Conservation (phyloP, 2,888 invertebrate species). For the Ashinkailepas kermadecensis region DNA sequence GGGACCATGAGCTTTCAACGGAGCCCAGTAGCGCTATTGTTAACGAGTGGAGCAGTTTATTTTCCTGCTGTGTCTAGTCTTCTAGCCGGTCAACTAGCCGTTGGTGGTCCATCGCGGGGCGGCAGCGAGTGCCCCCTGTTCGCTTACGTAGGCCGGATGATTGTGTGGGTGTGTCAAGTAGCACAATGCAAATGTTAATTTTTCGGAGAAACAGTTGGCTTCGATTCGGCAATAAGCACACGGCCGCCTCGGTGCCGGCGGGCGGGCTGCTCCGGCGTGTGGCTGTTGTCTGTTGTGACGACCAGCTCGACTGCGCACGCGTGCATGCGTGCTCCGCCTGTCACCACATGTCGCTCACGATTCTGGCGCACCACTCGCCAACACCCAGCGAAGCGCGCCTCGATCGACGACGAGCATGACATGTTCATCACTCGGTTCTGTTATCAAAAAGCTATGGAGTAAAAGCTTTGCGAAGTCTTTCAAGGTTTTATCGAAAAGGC, state of each 20-base stretch:
- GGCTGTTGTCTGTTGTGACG: background rate
- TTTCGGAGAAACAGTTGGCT: background rate
- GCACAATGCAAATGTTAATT: background rate
- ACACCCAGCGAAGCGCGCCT: background rate
- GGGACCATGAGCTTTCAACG: conserved; percentile 12
- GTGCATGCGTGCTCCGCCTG: background rate
- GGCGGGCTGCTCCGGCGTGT: background rate
- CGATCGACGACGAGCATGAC: too few species aligned
- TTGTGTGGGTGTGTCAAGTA: background rate
- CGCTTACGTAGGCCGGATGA: background rate
- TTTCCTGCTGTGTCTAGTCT: background rate
- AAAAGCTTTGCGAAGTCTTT: too few species aligned
- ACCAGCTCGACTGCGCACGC: background rate
- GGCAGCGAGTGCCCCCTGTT: background rate
- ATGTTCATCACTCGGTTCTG: too few species aligned
- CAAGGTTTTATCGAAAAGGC: too few species aligned
- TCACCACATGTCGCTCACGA: background rate
- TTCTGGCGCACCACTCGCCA: background rate
- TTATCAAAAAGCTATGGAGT: too few species aligned
- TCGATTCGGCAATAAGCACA: background rate
- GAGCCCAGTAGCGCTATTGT: background rate
- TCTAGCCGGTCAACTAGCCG: background rate
- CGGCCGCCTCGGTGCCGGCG: background rate
- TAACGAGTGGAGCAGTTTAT: background rate
- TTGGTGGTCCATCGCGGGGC: background rate